Evolutionary conservation across 2,113 vertebrate species (phyloP), one percentile per base, ranked within the genome.

Genomic region (Rhinopomastus cyanomelas): DNA sequence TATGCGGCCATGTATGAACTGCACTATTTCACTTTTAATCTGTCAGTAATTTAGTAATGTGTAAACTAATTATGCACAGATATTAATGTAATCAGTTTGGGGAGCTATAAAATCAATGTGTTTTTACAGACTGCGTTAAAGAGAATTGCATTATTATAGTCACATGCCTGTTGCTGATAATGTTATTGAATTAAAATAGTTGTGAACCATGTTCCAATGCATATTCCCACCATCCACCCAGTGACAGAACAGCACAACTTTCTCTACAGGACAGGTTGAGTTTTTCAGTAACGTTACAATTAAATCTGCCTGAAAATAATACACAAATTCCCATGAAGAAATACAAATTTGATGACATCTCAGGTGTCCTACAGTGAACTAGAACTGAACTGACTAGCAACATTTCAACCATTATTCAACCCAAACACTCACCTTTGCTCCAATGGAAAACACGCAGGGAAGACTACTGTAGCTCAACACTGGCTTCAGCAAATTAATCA

Each of bases 11-110:
- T 97, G 98, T 99, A 99, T 99, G 98, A 99, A 98, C 98, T 98
- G 98, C 97, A 97, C 98, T 98, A 98, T 98, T 99, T 99, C 98
- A 98, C 99, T 98, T 99, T 99, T 99, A 99, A 99, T 99, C 98
- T 99, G 98, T 98, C 98, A 98, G 99, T 99, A 99, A 99, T 99
- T 99, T 99, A 99, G 98, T 99, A 99, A 99, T 98, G 98, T 99
- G 98, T 99, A 99, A 99, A 99, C 99, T 99, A 99, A 99, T 99
- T 99, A 98, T 98, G 98, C 98, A 96, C 98, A 98, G 98, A 98
- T 99, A 99, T 99, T 99, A 98, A 99, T 99, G 98, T 98, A 99
- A 99, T 99, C 98, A 97, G 98, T 98, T 98, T 95, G 97, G 97
- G 97, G 98, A 98, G 98, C 97, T 98, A 98, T 98, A 98, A 98